Evolutionary conservation across 2,797 vertebrate genomes (phyloP).

Genomic region (Trachops cirrhosus): DNA sequence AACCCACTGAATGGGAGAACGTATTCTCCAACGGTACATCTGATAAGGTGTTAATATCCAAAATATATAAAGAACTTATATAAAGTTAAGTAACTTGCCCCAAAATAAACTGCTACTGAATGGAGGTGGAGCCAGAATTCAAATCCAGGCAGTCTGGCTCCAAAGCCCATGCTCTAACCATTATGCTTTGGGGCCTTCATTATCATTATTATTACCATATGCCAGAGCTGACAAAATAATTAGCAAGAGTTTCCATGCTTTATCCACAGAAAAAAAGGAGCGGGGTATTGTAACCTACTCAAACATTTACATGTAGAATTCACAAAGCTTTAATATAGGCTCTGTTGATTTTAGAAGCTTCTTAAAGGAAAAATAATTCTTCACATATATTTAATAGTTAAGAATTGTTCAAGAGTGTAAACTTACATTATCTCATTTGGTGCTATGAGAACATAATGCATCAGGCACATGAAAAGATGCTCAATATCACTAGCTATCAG

Average conservation of each 20-base stretch:
- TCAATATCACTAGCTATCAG: no score
- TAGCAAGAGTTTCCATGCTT: neutral
- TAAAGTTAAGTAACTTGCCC: conserved; percentile 3
- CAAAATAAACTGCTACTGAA: neutral
- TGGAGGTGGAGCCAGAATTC: neutral
- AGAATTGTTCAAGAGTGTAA: neutral
- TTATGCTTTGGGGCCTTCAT: neutral
- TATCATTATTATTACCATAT: neutral
- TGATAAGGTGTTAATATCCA: neutral
- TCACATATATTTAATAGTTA: neutral
- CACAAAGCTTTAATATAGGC: neutral
- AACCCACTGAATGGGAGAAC: neutral
- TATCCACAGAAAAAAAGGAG: neutral
- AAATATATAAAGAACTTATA: neutral
- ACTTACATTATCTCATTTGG: neutral
- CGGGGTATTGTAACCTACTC: neutral
- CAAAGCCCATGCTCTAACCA: neutral
- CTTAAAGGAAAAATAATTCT: conserved; percentile 21
- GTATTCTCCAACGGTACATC: neutral
- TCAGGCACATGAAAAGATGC: no score
- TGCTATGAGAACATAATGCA: neutral
- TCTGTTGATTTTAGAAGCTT: neutral
- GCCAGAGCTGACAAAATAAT: neutral
- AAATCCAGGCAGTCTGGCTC: neutral
- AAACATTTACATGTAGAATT: neutral